phyloP scores from a whole-genome alignment of 2,113 vertebrate species.

The Psettodes erumei region DNA sequence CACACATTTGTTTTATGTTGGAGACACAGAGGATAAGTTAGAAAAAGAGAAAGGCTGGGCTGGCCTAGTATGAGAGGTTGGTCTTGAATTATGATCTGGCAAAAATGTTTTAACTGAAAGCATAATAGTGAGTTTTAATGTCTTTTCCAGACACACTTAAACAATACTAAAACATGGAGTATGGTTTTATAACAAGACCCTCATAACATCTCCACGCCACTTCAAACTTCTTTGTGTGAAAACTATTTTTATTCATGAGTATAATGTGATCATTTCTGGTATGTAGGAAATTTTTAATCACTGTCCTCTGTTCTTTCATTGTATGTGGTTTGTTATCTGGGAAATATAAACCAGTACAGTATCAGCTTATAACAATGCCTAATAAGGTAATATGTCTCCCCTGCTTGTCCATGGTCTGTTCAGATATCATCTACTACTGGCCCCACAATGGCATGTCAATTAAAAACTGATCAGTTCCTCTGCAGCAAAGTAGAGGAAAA shows the following conservation, averaged over 20 bases:
- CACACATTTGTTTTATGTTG: slow-evolving; percentile 61
- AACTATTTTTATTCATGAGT: slow-evolving; percentile 22
- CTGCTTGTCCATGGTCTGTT: slow-evolving; percentile 47
- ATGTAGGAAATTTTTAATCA: slow-evolving; percentile 16
- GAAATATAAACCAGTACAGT: slow-evolving; percentile 69
- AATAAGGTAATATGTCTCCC: slow-evolving; percentile 70
- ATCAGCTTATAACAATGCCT: slow-evolving; percentile 71
- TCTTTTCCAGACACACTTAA: neutral
- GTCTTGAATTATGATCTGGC: slow-evolving; percentile 42
- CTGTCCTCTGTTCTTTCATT: slow-evolving; percentile 34
- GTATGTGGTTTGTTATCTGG: slow-evolving; percentile 61
- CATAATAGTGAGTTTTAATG: neutral
- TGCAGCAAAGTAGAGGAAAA: no score
- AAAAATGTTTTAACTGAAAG: slow-evolving; percentile 14
- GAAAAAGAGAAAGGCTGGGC: slow-evolving; percentile 31
- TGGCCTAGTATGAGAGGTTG: slow-evolving; percentile 21
- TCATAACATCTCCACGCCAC: slow-evolving; percentile 13
- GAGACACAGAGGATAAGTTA: slow-evolving; percentile 56
- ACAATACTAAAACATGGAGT: slow-evolving; percentile 25
- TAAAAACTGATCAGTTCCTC: slow-evolving; percentile 39
- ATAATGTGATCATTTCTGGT: slow-evolving; percentile 8
- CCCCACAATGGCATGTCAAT: slow-evolving; percentile 32
- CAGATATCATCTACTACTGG: slow-evolving; percentile 33
- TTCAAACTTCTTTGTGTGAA: slow-evolving; percentile 31
- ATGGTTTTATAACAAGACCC: slow-evolving; percentile 1